Conservation (phyloP, 1,140 invertebrate genomes). For the Drosophila rhopaloa region DNA sequence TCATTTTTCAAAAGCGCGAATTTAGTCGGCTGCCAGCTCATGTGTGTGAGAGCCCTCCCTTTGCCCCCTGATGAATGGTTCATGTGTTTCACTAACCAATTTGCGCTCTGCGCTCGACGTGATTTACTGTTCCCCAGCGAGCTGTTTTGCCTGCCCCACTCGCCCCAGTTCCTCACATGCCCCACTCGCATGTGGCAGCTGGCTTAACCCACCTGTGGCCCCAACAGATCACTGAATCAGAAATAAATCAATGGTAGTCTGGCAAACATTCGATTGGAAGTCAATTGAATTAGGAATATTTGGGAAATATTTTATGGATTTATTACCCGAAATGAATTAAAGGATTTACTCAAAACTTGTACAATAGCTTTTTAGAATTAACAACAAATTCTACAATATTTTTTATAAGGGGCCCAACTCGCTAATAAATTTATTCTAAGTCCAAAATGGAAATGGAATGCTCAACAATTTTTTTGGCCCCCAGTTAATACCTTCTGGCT, state of each 20-base stretch:
- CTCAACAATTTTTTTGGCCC: too few species aligned
- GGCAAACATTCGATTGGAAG: not conserved
- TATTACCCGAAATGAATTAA: too few species aligned
- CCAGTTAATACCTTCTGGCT: not conserved
- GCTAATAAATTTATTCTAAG: too few species aligned
- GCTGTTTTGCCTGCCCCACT: slow-evolving; percentile 48
- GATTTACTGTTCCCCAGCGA: slow-evolving; percentile 79
- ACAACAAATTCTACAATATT: too few species aligned
- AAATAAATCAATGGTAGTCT: slow-evolving; percentile 7
- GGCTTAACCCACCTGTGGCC: slow-evolving; percentile 30
- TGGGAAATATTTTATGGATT: not conserved
- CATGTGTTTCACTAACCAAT: slow-evolving; percentile 75
- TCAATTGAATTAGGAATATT: not conserved
- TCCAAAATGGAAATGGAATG: too few species aligned
- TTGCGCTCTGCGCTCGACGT: slow-evolving; percentile 76
- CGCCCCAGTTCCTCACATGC: slow-evolving; percentile 6
- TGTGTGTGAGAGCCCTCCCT: slow-evolving; percentile 12
- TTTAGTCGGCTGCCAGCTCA: slow-evolving; percentile 42
- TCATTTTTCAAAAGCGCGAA: slow-evolving; percentile 69
- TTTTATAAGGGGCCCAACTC: too few species aligned
- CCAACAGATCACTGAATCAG: slow-evolving; percentile 3
- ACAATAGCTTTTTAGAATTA: too few species aligned
- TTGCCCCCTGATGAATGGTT: slow-evolving; percentile 32
- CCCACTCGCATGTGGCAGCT: slow-evolving; percentile 14
- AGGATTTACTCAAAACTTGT: too few species aligned